Evolutionary conservation across 2,113 vertebrate genomes (phyloP).

Genomic region (Carassius auratus): DNA sequence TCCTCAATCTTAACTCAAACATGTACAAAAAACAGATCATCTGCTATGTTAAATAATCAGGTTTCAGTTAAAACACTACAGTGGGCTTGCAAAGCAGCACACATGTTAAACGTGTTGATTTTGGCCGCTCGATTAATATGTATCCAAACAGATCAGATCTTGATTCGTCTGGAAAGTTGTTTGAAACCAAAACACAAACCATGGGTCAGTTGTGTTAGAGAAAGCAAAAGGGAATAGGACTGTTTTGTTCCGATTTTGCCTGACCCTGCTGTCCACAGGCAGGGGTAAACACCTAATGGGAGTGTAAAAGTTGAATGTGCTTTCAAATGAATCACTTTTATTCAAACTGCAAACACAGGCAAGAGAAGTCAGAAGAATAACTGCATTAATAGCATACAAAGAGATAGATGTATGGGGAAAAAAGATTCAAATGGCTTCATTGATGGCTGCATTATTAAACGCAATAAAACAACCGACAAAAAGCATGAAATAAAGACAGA

Average conservation of each 20-base stretch:
- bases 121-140: conserved; percentile 60
- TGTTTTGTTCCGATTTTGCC: conserved; percentile 54
- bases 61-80: conserved; percentile 61
- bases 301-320: conserved; percentile 47
- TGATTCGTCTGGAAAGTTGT: conserved; percentile 56
- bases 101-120: conserved; percentile 62
- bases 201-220: conserved; percentile 5
- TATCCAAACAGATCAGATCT: conserved; percentile 69
- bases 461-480: conserved; percentile 47
- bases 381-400: neutral
- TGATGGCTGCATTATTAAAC: conserved; percentile 40
- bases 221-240: conserved; percentile 42
- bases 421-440: neutral
- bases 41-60: conserved; percentile 69
- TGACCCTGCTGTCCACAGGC: conserved; percentile 45
- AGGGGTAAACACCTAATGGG: conserved; percentile 44
- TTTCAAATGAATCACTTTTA: conserved; percentile 48
- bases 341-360: neutral
- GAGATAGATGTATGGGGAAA: conserved; percentile 18
- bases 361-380: too few species aligned
- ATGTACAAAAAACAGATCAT: conserved; percentile 57
- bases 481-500: conserved; percentile 5
- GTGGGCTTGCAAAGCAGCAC: conserved; percentile 56
- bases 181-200: conserved; percentile 62
- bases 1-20: conserved; percentile 39